Base-by-base conservation (phyloP, 1,140 invertebrate species). In the Ostrea edulis region DNA sequence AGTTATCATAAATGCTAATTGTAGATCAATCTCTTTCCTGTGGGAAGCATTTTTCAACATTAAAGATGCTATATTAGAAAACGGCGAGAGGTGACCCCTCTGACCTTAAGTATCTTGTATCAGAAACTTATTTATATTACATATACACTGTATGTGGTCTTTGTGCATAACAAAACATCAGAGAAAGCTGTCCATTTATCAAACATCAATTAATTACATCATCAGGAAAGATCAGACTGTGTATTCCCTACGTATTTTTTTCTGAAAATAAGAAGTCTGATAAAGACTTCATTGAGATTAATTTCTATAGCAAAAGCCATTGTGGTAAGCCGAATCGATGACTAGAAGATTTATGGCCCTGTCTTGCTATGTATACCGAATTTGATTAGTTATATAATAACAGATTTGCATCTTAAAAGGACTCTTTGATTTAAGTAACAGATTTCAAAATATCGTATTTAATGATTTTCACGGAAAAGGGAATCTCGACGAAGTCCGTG, bases 311-410 rank as follows among this genome's bases (percentile, higher is more conserved):
- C 25, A 77, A 77, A 77, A 77, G 68, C 22, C 25, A 77, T 12
- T 14, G 12, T 77, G 68, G 0, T 44, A 12, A 12, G 68, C 5
- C 8, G 29, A 62, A 77, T 77, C 68, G 68, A 77, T 77, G 68
- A 77, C 22, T 71, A 25, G 22, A 77, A 29, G 68, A 77, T 77
- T 77, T 77, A 77, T 25, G 25, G 68, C 7, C 9, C 25, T 44
- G 35, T 44, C 35, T 44, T 44, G 35, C 8, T 12, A 9, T 77
- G 22, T 77, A 25, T 25, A 29, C 14, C 25, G 29, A 14, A 77
- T 77, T 29, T 77, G 29, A 77, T 77, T 62, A 62, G 55, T 62
- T 62, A 62, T n/a, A 62, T 62, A 62, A 62, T 62, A 62, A 20
- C 55, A 20, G 55, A 62, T 62, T n/a, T 62, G n/a, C 55, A 62